phyloP scores from a whole-genome alignment of 23 tunicate genomes.

The Corella eumyota region DNA sequence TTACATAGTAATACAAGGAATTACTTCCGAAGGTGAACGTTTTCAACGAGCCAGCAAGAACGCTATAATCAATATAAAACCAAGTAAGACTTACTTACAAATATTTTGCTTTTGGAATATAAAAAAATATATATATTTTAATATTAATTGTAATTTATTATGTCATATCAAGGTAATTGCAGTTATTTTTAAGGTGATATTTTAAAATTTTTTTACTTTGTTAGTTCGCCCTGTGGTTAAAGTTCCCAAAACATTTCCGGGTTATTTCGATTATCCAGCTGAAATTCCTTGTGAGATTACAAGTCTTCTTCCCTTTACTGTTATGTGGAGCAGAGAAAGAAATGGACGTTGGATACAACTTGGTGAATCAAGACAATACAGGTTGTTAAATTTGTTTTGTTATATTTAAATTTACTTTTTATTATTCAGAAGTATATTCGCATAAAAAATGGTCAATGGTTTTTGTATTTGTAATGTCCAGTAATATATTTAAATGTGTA shows the following conservation, averaged over 20 bases:
- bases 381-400: not conserved
- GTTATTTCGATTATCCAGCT: conserved; percentile 85
- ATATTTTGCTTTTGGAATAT: not conserved
- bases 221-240: conserved; percentile 53
- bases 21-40: conserved; percentile 45
- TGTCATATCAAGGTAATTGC: too few species aligned
- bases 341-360: conserved; percentile 39
- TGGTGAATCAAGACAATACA: conserved; percentile 6
- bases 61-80: conserved; percentile 75
- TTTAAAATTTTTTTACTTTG: not conserved
- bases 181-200: not conserved
- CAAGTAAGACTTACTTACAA: conserved; percentile 26
- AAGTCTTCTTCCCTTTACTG: conserved; percentile 76
- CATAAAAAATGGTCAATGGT: too few species aligned
- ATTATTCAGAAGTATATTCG: too few species aligned
- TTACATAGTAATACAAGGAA: conserved; percentile 68
- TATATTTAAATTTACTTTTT: not conserved
- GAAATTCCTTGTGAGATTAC: conserved; percentile 69
- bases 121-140: too few species aligned
- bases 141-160: too few species aligned
- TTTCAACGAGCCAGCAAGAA: conserved; percentile 78
- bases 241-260: conserved; percentile 42
- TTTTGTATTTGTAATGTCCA: too few species aligned
- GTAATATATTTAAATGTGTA: too few species aligned
- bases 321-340: conserved; percentile 62